These are phyloP conservation scores for Selene dorsalis DNA, from an alignment of 2,797 vertebrate genomes.

Conservation along the genomic window DNA sequence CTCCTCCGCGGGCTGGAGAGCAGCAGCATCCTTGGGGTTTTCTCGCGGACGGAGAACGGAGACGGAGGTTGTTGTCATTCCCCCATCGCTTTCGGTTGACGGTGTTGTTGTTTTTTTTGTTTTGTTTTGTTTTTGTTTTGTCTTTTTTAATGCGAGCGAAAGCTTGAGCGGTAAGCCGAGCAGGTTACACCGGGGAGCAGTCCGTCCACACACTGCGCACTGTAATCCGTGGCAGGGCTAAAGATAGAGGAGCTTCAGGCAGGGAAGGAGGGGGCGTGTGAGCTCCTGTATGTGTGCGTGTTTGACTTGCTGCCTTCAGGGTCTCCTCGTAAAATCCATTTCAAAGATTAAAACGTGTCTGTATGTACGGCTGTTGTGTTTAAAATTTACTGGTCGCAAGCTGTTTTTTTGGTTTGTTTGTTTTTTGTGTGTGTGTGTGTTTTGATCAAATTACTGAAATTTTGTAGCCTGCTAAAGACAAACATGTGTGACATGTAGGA, in stretches of 20 bases:
- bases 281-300: not conserved
- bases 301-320: constrained; percentile 59
- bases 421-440: too few relatives aligned
- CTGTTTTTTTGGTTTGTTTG: too few relatives aligned
- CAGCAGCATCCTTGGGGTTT: constrained; percentile 77
- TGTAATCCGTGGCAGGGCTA: constrained; percentile 75
- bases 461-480: too few relatives aligned
- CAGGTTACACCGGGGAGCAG: constrained; percentile 39
- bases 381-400: too few relatives aligned
- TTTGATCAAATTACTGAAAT: too few relatives aligned
- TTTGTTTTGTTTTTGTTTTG: not conserved
- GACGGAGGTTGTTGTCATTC: constrained; percentile 73
- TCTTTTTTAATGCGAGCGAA: not conserved
- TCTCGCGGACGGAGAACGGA: constrained; percentile 61
- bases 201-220: constrained; percentile 53
- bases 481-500: too few relatives aligned
- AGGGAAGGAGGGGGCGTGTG: constrained; percentile 26
- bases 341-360: not conserved
- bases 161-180: constrained; percentile 4
- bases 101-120: not conserved
- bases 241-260: constrained; percentile 76
- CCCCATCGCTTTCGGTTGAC: constrained; percentile 57
- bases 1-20: constrained; percentile 58
- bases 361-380: too few relatives aligned
- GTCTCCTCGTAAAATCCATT: constrained; percentile 24